Conservation (phyloP, 2,888 invertebrate genomes). For the Melinaea marsaeus region DNA sequence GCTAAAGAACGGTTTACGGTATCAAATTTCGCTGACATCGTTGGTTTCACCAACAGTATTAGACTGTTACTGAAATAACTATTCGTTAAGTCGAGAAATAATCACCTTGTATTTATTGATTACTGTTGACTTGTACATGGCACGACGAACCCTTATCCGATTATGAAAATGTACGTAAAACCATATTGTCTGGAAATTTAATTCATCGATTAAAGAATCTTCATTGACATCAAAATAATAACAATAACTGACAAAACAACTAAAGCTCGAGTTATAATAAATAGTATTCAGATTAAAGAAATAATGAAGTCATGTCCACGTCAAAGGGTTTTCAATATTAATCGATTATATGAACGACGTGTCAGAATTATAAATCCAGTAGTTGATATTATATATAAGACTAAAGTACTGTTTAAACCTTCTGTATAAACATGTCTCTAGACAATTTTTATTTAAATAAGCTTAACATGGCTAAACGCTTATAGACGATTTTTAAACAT, state of each 20-base stretch:
- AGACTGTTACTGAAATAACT: conserved; percentile 29
- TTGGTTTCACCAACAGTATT: conserved; percentile 18
- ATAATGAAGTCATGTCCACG: conserved; percentile 32
- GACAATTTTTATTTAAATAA: too few relatives aligned
- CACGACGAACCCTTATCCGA: too few relatives aligned
- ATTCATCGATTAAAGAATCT: too few relatives aligned
- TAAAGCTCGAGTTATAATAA: conserved; percentile 10
- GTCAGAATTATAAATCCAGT: conserved; percentile 38
- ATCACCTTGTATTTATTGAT: conserved; percentile 22
- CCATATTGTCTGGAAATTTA: too few relatives aligned
- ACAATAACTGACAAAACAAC: neutral
- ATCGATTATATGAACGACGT: conserved; percentile 36
- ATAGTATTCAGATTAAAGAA: conserved; percentile 27
- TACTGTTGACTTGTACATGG: conserved; percentile 5
- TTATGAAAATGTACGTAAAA: too few relatives aligned
- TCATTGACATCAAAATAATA: neutral
- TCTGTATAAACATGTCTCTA: too few relatives aligned
- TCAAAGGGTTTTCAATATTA: conserved; percentile 33
- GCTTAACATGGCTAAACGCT: too few relatives aligned
- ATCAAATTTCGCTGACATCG: conserved; percentile 24
- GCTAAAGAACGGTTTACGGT: conserved; percentile 35
- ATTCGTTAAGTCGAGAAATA: conserved; percentile 13
- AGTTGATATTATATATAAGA: conserved; percentile 34
- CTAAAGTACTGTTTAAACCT: too few relatives aligned
- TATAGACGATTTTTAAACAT: too few relatives aligned